phyloP scores from a whole-genome alignment of 2,888 invertebrate species.

The Sinhomidia bicolor region DNA sequence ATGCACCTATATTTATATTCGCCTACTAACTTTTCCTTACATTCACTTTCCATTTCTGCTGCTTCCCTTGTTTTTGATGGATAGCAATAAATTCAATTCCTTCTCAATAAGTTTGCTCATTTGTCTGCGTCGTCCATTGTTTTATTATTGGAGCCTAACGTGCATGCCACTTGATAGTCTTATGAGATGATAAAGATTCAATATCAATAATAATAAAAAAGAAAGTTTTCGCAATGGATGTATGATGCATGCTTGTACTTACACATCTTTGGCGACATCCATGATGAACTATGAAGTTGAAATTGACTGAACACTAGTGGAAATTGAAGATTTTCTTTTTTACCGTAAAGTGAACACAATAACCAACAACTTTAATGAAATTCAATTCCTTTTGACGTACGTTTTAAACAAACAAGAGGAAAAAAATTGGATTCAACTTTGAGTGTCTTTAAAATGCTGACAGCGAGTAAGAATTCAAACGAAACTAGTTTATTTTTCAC shows the following conservation, averaged over 20 bases:
- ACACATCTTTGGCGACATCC: slow-evolving; percentile 80
- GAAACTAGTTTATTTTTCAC: neutral
- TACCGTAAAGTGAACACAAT: slow-evolving; percentile 28
- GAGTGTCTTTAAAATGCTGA: slow-evolving; percentile 9
- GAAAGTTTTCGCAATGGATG: neutral
- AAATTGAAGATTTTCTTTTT: neutral
- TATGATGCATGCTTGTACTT: no score
- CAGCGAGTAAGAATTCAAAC: slow-evolving; percentile 21
- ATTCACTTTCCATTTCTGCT: neutral
- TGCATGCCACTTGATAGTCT: neutral
- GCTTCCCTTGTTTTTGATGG: neutral
- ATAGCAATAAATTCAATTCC: slow-evolving; percentile 11
- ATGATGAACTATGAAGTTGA: slow-evolving; percentile 62
- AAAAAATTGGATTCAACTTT: slow-evolving; percentile 13
- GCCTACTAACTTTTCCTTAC: neutral
- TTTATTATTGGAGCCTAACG: slow-evolving; percentile 2
- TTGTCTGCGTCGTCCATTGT: neutral
- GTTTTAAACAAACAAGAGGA: slow-evolving; percentile 40
- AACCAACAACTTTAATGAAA: neutral
- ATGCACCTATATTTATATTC: no score
- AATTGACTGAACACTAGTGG: slow-evolving; percentile 27
- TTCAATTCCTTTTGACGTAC: slow-evolving; percentile 26
- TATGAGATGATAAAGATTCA: neutral
- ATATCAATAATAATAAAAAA: slow-evolving; percentile 34
- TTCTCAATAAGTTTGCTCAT: neutral